Conservation (phyloP, 2,888 invertebrate species). For the Volucella bombylans region DNA sequence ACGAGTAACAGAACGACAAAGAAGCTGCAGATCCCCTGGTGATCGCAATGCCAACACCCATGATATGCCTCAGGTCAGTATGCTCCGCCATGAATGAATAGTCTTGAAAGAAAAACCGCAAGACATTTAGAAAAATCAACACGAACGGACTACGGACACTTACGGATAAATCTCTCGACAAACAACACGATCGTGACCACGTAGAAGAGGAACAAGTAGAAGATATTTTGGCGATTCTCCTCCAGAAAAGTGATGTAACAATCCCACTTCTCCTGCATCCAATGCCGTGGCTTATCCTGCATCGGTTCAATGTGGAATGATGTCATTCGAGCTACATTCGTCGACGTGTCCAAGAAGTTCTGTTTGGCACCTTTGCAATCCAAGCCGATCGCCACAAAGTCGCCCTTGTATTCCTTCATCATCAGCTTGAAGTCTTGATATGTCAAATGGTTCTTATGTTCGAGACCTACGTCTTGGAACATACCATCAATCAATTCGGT, state of each 20-base stretch:
- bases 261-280: conserved; percentile 91
- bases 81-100: conserved; percentile 98
- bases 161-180: conserved; percentile 95
- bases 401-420: conserved; percentile 98
- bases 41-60: conserved; percentile 98
- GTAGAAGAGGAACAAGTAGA: conserved; percentile 96
- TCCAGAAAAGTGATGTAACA: conserved; percentile 94
- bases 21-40: conserved; percentile 97
- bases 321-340: conserved; percentile 97
- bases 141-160: conserved; percentile 78
- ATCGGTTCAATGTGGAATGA: conserved; percentile 95
- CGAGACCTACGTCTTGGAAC: conserved; percentile 95
- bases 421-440: conserved; percentile 96
- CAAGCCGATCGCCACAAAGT: conserved; percentile 95
- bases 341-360: conserved; percentile 96
- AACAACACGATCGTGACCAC: conserved; percentile 97
- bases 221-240: conserved; percentile 97
- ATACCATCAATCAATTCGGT: conserved; percentile 96
- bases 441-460: conserved; percentile 94
- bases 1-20: conserved; percentile 95
- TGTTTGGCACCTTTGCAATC: conserved; percentile 98
- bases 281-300: conserved; percentile 87
- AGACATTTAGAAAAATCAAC: background rate
- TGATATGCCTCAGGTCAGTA: conserved; percentile 95
- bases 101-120: conserved; percentile 84